A percentile compares a stretch with the other conserved stretches of the same genome.
These are phyloP conservation scores for Apodemus agrarius DNA, from an alignment of 2,797 vertebrate species.

Conservation along the genomic window DNA sequence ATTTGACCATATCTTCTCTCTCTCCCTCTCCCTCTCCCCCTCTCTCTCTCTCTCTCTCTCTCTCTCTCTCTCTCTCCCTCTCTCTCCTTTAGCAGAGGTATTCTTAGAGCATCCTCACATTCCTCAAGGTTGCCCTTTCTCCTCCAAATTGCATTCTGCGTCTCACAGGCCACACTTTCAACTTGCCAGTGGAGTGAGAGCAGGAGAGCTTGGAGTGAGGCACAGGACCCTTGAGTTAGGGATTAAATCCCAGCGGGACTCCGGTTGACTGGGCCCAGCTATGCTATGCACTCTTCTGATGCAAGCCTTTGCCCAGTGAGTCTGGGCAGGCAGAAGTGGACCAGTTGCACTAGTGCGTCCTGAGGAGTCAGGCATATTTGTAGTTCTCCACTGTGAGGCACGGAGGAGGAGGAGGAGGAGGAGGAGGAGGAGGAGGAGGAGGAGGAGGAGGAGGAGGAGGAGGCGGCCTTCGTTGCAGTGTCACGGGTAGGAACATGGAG, in stretches of 20 bases:
- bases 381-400: neutral
- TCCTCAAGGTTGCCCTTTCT: neutral
- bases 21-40: too few relatives aligned
- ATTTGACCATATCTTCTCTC: too few relatives aligned
- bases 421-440: too few relatives aligned
- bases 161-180: neutral
- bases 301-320: neutral
- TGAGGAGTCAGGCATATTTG: neutral
- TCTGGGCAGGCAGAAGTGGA: neutral
- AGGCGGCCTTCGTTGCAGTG: neutral
- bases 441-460: too few relatives aligned
- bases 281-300: neutral
- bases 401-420: neutral
- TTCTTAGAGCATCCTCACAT: conserved; percentile 16
- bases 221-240: neutral
- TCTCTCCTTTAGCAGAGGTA: neutral
- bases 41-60: too few relatives aligned
- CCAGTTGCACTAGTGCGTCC: neutral
- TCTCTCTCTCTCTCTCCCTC: neutral
- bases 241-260: too few relatives aligned
- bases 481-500: neutral
- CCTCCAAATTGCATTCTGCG: neutral
- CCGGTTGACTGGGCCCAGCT: neutral
- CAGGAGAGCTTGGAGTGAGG: neutral
- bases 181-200: neutral